Evolutionary conservation across 2,113 vertebrate genomes (phyloP).

Genomic region (Nansenia antarctica): DNA sequence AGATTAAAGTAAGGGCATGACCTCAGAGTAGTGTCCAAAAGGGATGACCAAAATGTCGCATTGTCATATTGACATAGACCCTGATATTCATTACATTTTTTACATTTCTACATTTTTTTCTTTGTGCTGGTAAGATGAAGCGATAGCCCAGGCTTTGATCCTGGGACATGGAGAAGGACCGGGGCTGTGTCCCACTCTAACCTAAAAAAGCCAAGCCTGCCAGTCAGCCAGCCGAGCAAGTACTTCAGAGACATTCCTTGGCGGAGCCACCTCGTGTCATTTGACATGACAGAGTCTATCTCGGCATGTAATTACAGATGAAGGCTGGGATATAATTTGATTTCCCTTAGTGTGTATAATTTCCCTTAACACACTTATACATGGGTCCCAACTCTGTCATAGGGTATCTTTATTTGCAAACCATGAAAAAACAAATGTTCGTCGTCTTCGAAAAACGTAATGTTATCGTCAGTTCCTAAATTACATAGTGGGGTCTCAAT

Average conservation of each 20-base stretch:
- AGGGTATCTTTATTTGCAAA: slow-evolving; percentile 3
- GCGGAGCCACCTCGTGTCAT: slow-evolving; percentile 7
- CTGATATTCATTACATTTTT: slow-evolving; percentile 11
- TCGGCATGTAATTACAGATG: slow-evolving; percentile 24
- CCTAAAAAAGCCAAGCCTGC: slow-evolving; percentile 10
- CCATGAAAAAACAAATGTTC: slow-evolving; percentile 30
- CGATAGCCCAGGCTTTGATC: slow-evolving; percentile 29
- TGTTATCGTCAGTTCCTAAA: slow-evolving; percentile 42
- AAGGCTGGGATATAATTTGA: slow-evolving; percentile 12
- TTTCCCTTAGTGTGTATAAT: slow-evolving; percentile 24
- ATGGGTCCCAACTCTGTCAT: slow-evolving; percentile 12
- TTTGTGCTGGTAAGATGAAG: slow-evolving; percentile 2
- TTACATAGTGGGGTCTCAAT: slow-evolving; percentile 39
- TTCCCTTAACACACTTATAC: slow-evolving; percentile 10
- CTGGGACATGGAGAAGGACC: background rate
- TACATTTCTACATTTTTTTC: background rate
- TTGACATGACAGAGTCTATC: slow-evolving; percentile 5
- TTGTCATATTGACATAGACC: slow-evolving; percentile 17
- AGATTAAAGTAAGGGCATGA: background rate
- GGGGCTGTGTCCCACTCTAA: slow-evolving; percentile 13
- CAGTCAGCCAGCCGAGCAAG: background rate
- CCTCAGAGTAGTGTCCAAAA: background rate
- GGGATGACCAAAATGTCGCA: slow-evolving; percentile 9
- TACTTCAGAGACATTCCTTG: slow-evolving; percentile 20
- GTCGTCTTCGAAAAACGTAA: slow-evolving; percentile 26